A percentile compares a stretch with the other conserved stretches of the same genome.
Conservation (phyloP, 2,888 invertebrate species). For the Drosophila affinis region DNA sequence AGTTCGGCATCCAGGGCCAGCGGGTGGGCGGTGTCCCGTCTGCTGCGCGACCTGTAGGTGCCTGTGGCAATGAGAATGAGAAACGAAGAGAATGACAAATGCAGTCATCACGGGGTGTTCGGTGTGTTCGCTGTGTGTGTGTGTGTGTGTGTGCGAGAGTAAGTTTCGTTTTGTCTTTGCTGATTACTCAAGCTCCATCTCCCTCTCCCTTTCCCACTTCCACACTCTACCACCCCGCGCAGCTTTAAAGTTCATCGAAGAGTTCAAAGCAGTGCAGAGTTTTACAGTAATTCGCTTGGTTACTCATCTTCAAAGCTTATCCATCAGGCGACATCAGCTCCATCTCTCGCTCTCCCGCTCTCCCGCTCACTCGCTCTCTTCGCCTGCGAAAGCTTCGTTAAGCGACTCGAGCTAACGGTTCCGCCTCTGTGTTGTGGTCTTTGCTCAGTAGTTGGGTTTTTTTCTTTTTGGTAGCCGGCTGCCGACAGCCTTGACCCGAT, state of each 20-base stretch:
- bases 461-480: conserved; percentile 19
- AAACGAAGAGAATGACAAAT: conserved; percentile 15
- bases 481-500: conserved; percentile 71
- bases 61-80: conserved; percentile 83
- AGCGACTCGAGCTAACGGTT: conserved; percentile 11
- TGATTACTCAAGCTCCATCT: conserved; percentile 33
- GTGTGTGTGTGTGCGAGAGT: neutral
- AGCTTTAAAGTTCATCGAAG: conserved; percentile 46
- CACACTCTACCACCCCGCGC: neutral
- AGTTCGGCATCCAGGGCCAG: conserved; percentile 87
- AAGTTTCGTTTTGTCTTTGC: conserved; percentile 26
- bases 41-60: conserved; percentile 88
- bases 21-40: conserved; percentile 84
- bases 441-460: conserved; percentile 27
- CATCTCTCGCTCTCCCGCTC: neutral
- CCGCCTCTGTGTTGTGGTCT: conserved; percentile 13
- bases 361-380: neutral
- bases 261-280: conserved; percentile 25
- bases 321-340: conserved; percentile 10
- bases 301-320: conserved; percentile 34
- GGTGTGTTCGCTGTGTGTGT: neutral
- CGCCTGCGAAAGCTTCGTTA: conserved; percentile 17
- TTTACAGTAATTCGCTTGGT: conserved; percentile 44
- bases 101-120: neutral
- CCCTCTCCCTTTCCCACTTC: neutral